Evolutionary conservation across 2,888 invertebrate species (phyloP).

Genomic region (Xanthia icteritia): DNA sequence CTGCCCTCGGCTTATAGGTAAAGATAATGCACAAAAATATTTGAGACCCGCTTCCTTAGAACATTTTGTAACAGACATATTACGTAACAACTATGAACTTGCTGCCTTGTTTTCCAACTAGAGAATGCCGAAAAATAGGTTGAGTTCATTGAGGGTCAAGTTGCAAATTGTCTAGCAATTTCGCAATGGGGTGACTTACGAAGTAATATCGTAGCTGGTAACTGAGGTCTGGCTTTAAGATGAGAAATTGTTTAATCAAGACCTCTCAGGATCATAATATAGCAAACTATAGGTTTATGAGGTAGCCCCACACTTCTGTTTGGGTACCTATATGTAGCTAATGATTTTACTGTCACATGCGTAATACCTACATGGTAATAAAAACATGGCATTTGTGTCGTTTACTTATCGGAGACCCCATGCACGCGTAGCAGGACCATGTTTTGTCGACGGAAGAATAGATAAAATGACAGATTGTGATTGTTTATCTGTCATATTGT

Average conservation of each 20-base stretch:
- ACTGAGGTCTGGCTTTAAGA: conserved; percentile 19
- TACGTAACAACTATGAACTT: background rate
- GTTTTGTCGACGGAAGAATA: no score
- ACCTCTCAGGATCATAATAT: conserved; percentile 41
- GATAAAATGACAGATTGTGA: no score
- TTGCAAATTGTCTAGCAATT: conserved; percentile 23
- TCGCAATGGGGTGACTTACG: conserved; percentile 14
- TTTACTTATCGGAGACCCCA: background rate
- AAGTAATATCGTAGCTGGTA: conserved; percentile 50
- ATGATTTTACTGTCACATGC: background rate
- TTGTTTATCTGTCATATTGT: no score
- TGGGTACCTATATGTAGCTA: background rate
- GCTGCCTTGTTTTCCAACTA: background rate
- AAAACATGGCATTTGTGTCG: background rate
- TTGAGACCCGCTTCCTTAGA: background rate
- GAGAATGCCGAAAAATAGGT: conserved; percentile 6
- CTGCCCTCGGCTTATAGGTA: background rate
- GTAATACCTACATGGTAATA: background rate
- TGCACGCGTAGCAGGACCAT: no score
- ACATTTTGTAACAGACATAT: background rate
- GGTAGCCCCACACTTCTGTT: background rate
- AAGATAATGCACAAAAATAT: background rate
- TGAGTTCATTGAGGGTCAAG: conserved; percentile 33
- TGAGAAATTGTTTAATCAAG: conserved; percentile 56
- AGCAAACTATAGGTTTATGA: conserved; percentile 43